Conservation (phyloP, 2,113 vertebrate species). For the Lepus americanus region DNA sequence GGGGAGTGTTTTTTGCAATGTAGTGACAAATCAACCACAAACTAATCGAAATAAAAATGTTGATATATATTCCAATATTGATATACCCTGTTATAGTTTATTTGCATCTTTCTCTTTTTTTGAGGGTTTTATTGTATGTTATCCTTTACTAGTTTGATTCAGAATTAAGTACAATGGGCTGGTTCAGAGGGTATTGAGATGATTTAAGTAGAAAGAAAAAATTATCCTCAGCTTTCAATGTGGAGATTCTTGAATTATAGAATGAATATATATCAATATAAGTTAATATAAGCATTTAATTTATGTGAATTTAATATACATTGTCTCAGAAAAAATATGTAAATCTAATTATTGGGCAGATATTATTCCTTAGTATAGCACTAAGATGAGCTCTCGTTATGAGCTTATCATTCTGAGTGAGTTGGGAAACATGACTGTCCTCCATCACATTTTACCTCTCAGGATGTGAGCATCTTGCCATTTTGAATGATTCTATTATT, state of each 20-base stretch:
- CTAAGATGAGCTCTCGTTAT: not conserved
- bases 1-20: not conserved
- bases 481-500: conserved; percentile 20
- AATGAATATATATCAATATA: not conserved
- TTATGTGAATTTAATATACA: not conserved
- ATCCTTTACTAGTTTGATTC: conserved; percentile 5
- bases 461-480: not conserved
- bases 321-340: not conserved
- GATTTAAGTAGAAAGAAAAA: conserved; percentile 28
- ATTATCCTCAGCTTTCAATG: conserved; percentile 1
- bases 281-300: not conserved
- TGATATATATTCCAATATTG: not conserved
- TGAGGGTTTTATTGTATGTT: not conserved
- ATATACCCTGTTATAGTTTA: not conserved
- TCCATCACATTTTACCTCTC: not conserved
- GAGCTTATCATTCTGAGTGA: not conserved
- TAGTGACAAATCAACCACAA: not conserved
- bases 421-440: not conserved
- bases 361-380: not conserved
- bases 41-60: conserved; percentile 38
- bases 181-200: not conserved
- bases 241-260: conserved; percentile 56
- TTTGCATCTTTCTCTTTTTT: not conserved
- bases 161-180: conserved; percentile 40
- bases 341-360: not conserved